Evolutionary conservation across 2,113 vertebrate genomes (phyloP), one percentile per base, ranked within the genome.

Genomic region (Hydrolagus affinis): DNA sequence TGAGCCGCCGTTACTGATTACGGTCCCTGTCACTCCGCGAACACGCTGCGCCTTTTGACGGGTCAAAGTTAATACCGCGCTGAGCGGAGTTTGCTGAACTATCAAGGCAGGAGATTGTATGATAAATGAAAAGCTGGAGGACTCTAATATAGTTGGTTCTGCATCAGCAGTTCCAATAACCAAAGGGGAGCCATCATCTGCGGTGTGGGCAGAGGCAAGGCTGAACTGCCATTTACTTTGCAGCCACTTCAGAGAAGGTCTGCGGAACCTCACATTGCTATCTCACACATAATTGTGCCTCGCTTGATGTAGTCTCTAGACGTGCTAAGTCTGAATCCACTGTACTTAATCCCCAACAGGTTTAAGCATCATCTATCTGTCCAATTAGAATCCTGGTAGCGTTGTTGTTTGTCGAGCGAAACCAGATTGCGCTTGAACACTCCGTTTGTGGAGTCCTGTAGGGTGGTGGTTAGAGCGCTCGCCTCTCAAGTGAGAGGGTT

Each of bases 131-230:
- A 83, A 68, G 78, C 78, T 83, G 78, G 62, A 62, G 62, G 78
- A 83, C 62, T 83, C 78, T 83, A 83, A 83, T 83, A 83, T 60
- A 83, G 25, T 83, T 83, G 62, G 78, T 28, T 83, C 25, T 83
- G 78, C 78, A 66, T 83, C 78, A 83, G 78, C 78, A 83, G 62
- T 83, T 83, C 66, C 78, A 83, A 66, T 83, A 83, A 83, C 78
- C 78, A 83, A 83, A 32, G 60, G 62, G 78, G 64, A 83, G 78
- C 11, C 59, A 83, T 83, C 78, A 83, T 83, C 78, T 32, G 25
- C 64, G 4, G 78, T 66, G 32, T 83, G 78, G 78, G 60, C 78
- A 83, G 60, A 66, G 32, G 62, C 78, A 30, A 83, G 78, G 62
- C 64, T 66, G 78, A 83, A 28, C 66, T 83, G 78, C 78, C 28